Evolutionary conservation across 2,888 invertebrate species (phyloP).

Genomic region (Drosophila formosana): DNA sequence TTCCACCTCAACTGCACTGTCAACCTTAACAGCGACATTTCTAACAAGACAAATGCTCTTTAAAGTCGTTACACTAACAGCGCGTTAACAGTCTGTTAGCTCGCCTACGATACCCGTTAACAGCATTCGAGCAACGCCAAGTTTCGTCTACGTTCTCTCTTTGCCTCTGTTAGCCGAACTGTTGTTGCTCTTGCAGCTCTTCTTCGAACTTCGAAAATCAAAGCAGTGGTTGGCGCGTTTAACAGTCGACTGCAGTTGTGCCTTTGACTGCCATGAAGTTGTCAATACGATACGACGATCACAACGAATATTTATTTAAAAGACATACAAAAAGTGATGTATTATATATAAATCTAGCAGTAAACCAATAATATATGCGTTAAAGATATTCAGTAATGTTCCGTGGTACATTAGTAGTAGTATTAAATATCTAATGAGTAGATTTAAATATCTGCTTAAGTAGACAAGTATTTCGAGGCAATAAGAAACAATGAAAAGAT

Average conservation of each 20-base stretch:
- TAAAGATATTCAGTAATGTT: too few species aligned
- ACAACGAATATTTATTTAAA: not conserved
- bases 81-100: constrained; percentile 18
- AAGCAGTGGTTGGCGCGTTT: constrained; percentile 16
- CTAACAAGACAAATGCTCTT: not conserved
- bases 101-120: constrained; percentile 40
- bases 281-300: constrained; percentile 8
- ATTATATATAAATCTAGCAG: too few species aligned
- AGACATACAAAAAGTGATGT: too few species aligned
- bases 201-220: constrained; percentile 49
- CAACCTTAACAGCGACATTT: not conserved
- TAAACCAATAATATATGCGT: too few species aligned
- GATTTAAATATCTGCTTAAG: too few species aligned
- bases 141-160: constrained; percentile 45
- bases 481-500: too few species aligned
- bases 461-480: too few species aligned
- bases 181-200: constrained; percentile 17
- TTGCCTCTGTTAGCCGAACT: not conserved
- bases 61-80: constrained; percentile 10
- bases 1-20: not conserved
- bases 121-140: constrained; percentile 55
- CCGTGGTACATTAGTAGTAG: too few species aligned
- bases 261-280: constrained; percentile 12
- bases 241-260: constrained; percentile 19
- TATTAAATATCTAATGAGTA: too few species aligned